Percentiles rank a stretch among this genome's conserved stretches.
Conservation (phyloP, 2,888 invertebrate species). For the Nemotelus nigrinus region DNA sequence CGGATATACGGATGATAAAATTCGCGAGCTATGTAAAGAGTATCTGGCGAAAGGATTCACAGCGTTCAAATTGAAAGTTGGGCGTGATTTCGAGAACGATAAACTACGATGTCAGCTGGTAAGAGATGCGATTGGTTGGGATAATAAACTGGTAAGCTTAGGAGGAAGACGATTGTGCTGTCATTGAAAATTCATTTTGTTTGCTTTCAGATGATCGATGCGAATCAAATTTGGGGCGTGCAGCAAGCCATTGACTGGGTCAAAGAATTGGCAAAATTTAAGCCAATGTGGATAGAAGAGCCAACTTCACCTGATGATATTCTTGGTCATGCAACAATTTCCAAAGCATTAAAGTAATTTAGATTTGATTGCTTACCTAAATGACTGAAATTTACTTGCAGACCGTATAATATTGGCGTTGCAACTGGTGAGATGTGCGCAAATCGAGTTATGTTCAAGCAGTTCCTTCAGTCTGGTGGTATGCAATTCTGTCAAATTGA, state of each 20-base stretch:
- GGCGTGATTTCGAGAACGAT: constrained; percentile 80
- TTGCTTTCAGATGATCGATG: constrained; percentile 79
- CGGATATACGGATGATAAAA: constrained; percentile 82
- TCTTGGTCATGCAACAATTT: constrained; percentile 83
- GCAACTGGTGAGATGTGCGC: constrained; percentile 94
- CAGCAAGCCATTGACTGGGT: constrained; percentile 87
- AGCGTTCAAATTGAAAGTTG: constrained; percentile 92
- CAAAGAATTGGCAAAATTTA: constrained; percentile 77
- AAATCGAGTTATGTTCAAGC: constrained; percentile 92
- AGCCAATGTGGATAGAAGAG: constrained; percentile 90
- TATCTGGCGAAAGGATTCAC: constrained; percentile 80
- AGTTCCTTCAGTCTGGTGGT: constrained; percentile 82
- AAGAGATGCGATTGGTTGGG: constrained; percentile 78
- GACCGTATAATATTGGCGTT: constrained; percentile 81
- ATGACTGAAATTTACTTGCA: constrained; percentile 50
- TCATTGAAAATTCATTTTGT: background rate
- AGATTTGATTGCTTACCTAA: background rate
- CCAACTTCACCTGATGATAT: constrained; percentile 93
- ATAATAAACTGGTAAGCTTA: constrained; percentile 74
- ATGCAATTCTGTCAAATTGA: constrained; percentile 92
- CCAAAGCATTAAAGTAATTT: constrained; percentile 71
- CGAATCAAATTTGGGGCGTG: constrained; percentile 91
- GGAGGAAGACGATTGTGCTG: background rate
- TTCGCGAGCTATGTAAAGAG: constrained; percentile 75
- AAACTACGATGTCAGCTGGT: constrained; percentile 76